Evolutionary conservation across 2,797 vertebrate genomes (phyloP), one percentile per base, ranked within the genome.

Genomic region (Otus scops): DNA sequence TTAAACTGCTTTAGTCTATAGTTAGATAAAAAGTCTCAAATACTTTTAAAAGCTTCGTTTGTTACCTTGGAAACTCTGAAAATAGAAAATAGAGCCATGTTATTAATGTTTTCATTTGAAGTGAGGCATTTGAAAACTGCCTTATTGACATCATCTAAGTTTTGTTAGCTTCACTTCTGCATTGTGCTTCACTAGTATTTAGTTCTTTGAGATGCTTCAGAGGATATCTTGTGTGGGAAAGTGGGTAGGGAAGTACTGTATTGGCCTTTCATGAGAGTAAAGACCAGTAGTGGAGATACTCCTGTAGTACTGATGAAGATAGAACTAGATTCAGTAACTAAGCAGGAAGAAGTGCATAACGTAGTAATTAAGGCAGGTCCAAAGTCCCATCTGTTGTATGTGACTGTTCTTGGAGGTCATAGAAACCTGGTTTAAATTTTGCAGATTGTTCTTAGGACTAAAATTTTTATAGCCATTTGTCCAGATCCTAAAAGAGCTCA

Each of bases 41-140:
- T 77, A 80, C 67, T 80, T 95, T 95, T 93, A 84, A 94, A 86
- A 91, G 86, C 81, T 92, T 57, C 68, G 71, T 90, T 94, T 95
- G 95, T 95, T 96, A 80, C 90, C 88, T 83, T 94, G 96, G 93
- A 94, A 94, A 95, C 95, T 32, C 36, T 77, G 75, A 78, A 95
- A 89, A 92, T 89, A 80, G 78, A 77, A 94, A 80, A 77, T 77
- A 81, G 48, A 83, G 64, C 75, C 8, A 14, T 70, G 48, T 87
- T 94, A 92, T 88, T 94, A 93, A 70, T 83, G 75, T 91, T 94
- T 82, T 93, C 17, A 41, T 84, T 92, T 57, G 60, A 68, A 84
- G 43, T 24, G 32, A 69, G 60, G 74, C 43, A 60, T 88, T 78
- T 92, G 28, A 59, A 61, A 84, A 70, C 68, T 77, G 51, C 26